phyloP scores from a whole-genome alignment of 1,140 invertebrate species.

The Ceratitis capitata region DNA sequence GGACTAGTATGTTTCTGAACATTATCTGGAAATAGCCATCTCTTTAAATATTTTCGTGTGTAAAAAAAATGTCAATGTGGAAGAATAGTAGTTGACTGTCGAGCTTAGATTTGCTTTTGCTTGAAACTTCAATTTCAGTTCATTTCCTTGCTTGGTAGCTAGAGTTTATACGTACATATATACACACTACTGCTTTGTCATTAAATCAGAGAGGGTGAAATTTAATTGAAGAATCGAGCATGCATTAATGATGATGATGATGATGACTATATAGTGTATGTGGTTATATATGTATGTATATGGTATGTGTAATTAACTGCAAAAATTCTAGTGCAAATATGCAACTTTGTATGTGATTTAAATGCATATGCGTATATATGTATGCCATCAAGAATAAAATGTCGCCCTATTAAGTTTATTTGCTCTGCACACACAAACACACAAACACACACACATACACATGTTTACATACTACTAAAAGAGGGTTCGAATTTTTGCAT shows the following conservation, averaged over 20 bases:
- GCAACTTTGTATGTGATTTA: neutral
- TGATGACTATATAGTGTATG: too few species aligned
- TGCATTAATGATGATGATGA: slow-evolving; percentile 16
- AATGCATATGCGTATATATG: neutral
- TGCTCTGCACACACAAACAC: neutral
- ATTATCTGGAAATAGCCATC: too few species aligned
- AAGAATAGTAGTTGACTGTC: too few species aligned
- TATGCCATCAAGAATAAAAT: neutral
- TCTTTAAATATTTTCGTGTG: too few species aligned
- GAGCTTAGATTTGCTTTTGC: too few species aligned
- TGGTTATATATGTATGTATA: too few species aligned
- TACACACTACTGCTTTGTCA: neutral
- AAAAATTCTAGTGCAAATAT: neutral
- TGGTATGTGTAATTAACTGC: slow-evolving; percentile 23
- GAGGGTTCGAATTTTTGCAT: neutral
- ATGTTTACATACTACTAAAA: neutral
- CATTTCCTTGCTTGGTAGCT: too few species aligned
- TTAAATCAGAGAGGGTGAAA: slow-evolving; percentile 8
- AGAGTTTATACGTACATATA: neutral
- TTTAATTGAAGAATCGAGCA: slow-evolving; percentile 34
- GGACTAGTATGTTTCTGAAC: too few species aligned
- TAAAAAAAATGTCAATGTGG: too few species aligned
- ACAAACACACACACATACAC: neutral
- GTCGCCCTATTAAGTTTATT: neutral
- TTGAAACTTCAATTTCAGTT: too few species aligned